Evolutionary conservation across 2,888 invertebrate genomes (phyloP).

Genomic region (Cactoblastis cactorum): DNA sequence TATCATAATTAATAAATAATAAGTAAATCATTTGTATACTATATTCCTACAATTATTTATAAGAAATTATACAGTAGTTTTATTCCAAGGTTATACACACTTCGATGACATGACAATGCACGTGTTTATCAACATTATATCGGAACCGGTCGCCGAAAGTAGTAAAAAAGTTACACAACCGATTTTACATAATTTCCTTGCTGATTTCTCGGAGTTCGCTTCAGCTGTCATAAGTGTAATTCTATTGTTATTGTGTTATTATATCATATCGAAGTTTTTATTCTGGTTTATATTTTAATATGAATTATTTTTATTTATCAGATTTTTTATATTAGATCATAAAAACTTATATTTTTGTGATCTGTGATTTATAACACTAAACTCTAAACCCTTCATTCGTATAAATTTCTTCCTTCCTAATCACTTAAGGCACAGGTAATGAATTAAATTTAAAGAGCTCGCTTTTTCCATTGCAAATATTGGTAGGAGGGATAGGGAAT

Average conservation of each 20-base stretch:
- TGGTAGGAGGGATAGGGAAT: too few species aligned
- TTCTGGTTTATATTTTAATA: too few species aligned
- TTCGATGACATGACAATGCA: neutral
- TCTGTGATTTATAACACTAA: too few species aligned
- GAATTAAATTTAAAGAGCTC: too few species aligned
- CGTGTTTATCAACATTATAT: neutral
- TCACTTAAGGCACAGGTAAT: too few species aligned
- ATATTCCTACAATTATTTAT: neutral
- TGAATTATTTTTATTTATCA: neutral
- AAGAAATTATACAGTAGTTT: neutral
- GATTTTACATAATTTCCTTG: conserved; percentile 11
- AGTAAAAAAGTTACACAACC: conserved; percentile 2
- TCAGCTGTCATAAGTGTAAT: neutral
- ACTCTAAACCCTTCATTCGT: too few species aligned
- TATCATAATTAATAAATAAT: too few species aligned
- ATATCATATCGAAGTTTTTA: neutral
- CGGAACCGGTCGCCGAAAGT: conserved; percentile 8
- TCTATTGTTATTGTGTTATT: conserved; percentile 5
- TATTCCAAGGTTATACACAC: neutral
- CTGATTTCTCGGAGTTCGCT: neutral
- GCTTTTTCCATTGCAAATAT: too few species aligned
- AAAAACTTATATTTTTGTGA: too few species aligned
- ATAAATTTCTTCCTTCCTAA: too few species aligned
- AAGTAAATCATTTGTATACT: too few species aligned
- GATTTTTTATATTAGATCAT: too few species aligned